phyloP scores from a whole-genome alignment of 2,888 invertebrate species.

The Xanthorhoe spadicearia region DNA sequence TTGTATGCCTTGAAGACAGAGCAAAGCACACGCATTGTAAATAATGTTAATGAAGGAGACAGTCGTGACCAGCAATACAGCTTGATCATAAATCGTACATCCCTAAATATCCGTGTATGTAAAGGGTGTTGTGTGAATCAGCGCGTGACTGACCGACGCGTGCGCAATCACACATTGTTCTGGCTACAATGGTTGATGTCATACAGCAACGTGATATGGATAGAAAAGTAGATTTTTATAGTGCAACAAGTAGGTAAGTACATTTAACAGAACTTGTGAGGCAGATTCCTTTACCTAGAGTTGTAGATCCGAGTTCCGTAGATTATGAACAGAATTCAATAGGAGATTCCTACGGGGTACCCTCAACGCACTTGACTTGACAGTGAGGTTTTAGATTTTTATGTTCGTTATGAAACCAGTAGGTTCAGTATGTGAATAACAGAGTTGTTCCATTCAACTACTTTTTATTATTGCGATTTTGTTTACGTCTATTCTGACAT shows the following conservation, averaged over 20 bases:
- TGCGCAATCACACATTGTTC: conserved; percentile 65
- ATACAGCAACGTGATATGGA: conserved; percentile 62
- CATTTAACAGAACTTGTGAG: background rate
- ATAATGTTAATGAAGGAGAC: conserved; percentile 53
- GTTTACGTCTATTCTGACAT: no score
- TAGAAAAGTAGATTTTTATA: conserved; percentile 33
- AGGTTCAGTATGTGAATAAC: no score
- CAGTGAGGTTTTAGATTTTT: no score
- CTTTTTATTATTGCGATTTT: no score
- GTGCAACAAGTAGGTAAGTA: no score
- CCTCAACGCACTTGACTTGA: no score
- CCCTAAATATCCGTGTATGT: conserved; percentile 48
- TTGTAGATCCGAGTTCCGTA: background rate
- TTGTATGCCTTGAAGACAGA: background rate
- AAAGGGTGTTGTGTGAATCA: conserved; percentile 61
- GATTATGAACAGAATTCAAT: background rate
- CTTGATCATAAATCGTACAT: conserved; percentile 53
- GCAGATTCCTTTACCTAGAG: background rate
- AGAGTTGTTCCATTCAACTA: no score
- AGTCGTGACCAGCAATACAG: conserved; percentile 57
- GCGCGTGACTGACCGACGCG: conserved; percentile 69
- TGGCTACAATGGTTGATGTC: conserved; percentile 75
- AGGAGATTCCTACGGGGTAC: background rate
- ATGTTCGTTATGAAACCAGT: no score
- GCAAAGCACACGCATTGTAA: conserved; percentile 31